Base-by-base conservation (phyloP, 92 coral and sea anemone species). In the Siderastrea radians region DNA sequence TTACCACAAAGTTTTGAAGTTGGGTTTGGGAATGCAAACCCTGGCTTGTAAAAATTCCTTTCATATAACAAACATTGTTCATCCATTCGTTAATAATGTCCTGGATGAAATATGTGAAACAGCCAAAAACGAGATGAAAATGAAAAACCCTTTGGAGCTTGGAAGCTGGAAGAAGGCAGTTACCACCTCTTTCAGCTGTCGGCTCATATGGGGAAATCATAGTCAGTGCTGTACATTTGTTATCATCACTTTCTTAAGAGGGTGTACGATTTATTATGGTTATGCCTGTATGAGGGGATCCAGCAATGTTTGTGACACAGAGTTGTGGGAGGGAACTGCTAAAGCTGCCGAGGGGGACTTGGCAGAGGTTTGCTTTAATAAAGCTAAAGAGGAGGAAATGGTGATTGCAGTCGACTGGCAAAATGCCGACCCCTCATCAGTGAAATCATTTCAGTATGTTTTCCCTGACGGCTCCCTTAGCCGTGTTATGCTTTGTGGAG, bases 261-360 rank as follows among this genome's bases (percentile, higher is more conserved):
- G 78, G 50, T 84, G 73, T 66, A 71, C 86, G 7, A 63, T 92
- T 10, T 92, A 88, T 8, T 89, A 92, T 92, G 95, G 93, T 49
- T 91, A 89, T 85, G 50, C 85, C 65, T 92, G 85, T 63, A 92
- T 92, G 94, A 12, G 90, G 53, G 90, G 94, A 12, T 77, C 84
- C 2, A 74, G 80, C 74, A 76, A 78, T 6, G 83, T 91, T 14
- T 71, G 89, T 72, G 92, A 82, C 26, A 6, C 50, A 45, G 86
- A 91, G 47, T 17, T 91, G 62, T 91, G 92, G 92, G 78, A 92
- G 26, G 95, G 90, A 5, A 88, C 92, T 10, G 57, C 95, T 15
- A 88, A 88, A 83, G 90, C 95, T 60, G 91, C 94, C 1, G 91
- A 87, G 78, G 91, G 91, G 19, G 88, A 88, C 58, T 64, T 91